These are phyloP conservation scores for Macrosoma leucophasiata DNA, from an alignment of 2,888 invertebrate genomes.

Conservation along the genomic window DNA sequence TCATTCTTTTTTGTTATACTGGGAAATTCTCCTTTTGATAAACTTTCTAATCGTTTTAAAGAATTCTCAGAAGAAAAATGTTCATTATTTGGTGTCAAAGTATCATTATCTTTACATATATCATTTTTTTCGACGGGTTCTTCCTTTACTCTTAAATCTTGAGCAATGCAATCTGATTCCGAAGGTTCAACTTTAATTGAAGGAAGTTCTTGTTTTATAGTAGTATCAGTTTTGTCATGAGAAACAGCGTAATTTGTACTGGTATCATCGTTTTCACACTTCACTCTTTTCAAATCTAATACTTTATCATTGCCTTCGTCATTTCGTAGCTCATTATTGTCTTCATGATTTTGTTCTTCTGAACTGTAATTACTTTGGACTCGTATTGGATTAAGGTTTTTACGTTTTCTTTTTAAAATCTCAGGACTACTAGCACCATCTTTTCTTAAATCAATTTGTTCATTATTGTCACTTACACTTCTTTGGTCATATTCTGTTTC, in stretches of 20 bases:
- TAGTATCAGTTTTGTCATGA: slow-evolving; percentile 29
- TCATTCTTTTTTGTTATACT: slow-evolving; percentile 48
- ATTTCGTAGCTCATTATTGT: slow-evolving; percentile 42
- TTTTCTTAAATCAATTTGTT: slow-evolving; percentile 53
- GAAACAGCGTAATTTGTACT: slow-evolving; percentile 23
- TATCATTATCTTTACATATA: slow-evolving; percentile 37
- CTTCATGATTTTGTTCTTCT: slow-evolving; percentile 37
- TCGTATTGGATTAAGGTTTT: slow-evolving; percentile 90
- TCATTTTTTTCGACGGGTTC: slow-evolving; percentile 54
- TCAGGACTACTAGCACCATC: slow-evolving; percentile 71
- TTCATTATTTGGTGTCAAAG: slow-evolving; percentile 29
- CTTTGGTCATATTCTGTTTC: slow-evolving; percentile 65
- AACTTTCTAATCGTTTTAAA: slow-evolving; percentile 84
- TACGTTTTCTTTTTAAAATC: slow-evolving; percentile 88
- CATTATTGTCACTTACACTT: slow-evolving; percentile 60
- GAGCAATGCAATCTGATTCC: slow-evolving; percentile 40
- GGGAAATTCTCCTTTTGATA: slow-evolving; percentile 87
- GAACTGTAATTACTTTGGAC: slow-evolving; percentile 72
- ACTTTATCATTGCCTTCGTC: too few species aligned
- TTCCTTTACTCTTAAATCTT: slow-evolving; percentile 58
- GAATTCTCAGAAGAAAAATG: slow-evolving; percentile 78
- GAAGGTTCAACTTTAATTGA: slow-evolving; percentile 45
- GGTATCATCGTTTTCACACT: slow-evolving; percentile 40
- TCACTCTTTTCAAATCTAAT: slow-evolving; percentile 55
- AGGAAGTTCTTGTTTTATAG: slow-evolving; percentile 44